Evolutionary conservation across 2,797 vertebrate species (phyloP).

Genomic region (Ataeniobius toweri): DNA sequence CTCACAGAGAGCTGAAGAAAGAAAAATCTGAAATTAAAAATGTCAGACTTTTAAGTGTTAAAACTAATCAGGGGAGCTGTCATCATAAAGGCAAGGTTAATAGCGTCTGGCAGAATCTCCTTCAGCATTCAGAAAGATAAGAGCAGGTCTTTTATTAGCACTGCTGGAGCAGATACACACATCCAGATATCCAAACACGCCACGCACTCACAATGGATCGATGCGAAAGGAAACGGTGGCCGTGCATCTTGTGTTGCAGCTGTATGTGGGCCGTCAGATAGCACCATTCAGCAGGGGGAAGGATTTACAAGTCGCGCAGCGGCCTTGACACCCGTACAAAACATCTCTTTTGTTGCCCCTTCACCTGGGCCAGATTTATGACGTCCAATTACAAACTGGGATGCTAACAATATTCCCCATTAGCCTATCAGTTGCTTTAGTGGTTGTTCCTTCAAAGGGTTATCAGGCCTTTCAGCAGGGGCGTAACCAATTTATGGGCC

Average conservation of each 20-base stretch:
- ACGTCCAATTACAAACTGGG: constrained; percentile 84
- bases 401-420: constrained; percentile 86
- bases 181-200: constrained; percentile 30
- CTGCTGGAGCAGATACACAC: constrained; percentile 19
- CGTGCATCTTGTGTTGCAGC: constrained; percentile 82
- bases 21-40: constrained; percentile 56
- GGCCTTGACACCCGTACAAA: constrained; percentile 83
- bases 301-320: constrained; percentile 87
- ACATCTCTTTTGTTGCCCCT: constrained; percentile 85
- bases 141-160: constrained; percentile 68
- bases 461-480: constrained; percentile 79
- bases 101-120: constrained; percentile 88
- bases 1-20: constrained; percentile 22
- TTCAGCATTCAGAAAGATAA: constrained; percentile 92
- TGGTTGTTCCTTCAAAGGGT: constrained; percentile 81
- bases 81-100: constrained; percentile 92
- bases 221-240: constrained; percentile 71
- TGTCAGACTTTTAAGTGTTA: constrained; percentile 75
- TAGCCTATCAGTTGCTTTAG: constrained; percentile 86
- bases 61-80: constrained; percentile 90
- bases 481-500: constrained; percentile 72
- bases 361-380: constrained; percentile 91
- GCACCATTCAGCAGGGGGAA: constrained; percentile 84
- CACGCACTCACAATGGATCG: constrained; percentile 68
- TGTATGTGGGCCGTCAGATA: constrained; percentile 86